Percentiles rank a stretch among this genome's conserved stretches.
phyloP scores from a whole-genome alignment of 37 sponge, comb jelly and placozoan species.

The Lycopodina hypogea region DNA sequence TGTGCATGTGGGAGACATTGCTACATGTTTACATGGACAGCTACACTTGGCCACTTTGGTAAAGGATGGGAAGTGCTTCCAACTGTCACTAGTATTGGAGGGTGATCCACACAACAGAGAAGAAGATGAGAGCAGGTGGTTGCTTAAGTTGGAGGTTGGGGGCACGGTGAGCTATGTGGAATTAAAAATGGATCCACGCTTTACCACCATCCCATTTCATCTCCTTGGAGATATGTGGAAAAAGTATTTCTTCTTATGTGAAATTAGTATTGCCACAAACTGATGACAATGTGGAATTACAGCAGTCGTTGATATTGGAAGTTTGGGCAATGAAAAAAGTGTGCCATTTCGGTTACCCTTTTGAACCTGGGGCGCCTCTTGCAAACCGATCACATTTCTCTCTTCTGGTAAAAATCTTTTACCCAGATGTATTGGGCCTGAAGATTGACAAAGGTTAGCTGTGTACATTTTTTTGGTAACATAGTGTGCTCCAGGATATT shows the following conservation, averaged over 20 bases:
- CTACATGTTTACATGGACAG: too few relatives aligned
- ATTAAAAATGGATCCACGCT: constrained; percentile 8
- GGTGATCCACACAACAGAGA: too few relatives aligned
- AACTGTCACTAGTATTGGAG: too few relatives aligned
- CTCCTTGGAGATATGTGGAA: not conserved
- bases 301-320: not conserved
- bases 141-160: constrained; percentile 13
- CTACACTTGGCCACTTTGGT: too few relatives aligned
- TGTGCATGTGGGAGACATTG: too few relatives aligned
- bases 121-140: not conserved
- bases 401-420: constrained; percentile 5
- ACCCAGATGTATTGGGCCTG: not conserved
- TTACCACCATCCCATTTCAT: not conserved
- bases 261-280: not conserved
- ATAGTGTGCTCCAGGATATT: too few relatives aligned
- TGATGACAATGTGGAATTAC: not conserved
- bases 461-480: too few relatives aligned
- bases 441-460: not conserved
- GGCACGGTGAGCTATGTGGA: not conserved
- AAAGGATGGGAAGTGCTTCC: too few relatives aligned
- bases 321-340: constrained; percentile 11
- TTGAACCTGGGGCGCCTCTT: not conserved
- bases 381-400: not conserved
- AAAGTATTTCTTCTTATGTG: not conserved
- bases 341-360: not conserved